phyloP scores from a whole-genome alignment of 2,888 invertebrate genomes.

The Phlogophora meticulosa region DNA sequence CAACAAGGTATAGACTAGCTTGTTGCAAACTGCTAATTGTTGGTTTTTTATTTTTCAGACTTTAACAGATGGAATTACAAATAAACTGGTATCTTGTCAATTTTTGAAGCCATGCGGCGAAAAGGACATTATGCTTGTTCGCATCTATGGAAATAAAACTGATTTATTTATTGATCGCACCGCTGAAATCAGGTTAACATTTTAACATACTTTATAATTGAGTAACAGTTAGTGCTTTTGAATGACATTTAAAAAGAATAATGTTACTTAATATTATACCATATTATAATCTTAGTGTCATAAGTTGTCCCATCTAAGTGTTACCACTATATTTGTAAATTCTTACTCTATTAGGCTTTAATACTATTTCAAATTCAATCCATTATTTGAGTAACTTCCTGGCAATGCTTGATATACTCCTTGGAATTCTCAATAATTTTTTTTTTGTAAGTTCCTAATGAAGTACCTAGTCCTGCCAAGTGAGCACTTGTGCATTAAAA shows the following conservation, averaged over 20 bases:
- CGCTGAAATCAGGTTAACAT: conserved; percentile 93
- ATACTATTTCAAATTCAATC: not conserved
- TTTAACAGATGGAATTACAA: conserved; percentile 98
- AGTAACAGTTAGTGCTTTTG: not conserved
- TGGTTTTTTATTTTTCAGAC: conserved; percentile 87
- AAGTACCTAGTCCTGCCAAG: too few relatives aligned
- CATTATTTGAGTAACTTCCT: not conserved
- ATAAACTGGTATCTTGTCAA: conserved; percentile 96
- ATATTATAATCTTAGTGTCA: not conserved
- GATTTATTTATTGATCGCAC: conserved; percentile 97
- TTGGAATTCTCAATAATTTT: not conserved
- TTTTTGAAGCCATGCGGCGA: conserved; percentile 74
- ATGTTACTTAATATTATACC: too few relatives aligned
- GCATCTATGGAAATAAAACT: conserved; percentile 98
- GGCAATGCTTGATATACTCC: not conserved
- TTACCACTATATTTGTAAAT: not conserved
- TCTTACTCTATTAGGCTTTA: not conserved
- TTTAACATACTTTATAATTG: not conserved
- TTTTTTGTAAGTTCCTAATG: too few relatives aligned
- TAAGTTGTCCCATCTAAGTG: not conserved
- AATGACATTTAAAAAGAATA: too few relatives aligned
- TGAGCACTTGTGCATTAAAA: too few relatives aligned
- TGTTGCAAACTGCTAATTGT: not conserved
- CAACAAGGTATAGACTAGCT: not conserved
- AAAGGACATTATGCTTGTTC: conserved; percentile 94